phyloP scores from a whole-genome alignment of 2,888 invertebrate species.

The Orchestes rusci region DNA sequence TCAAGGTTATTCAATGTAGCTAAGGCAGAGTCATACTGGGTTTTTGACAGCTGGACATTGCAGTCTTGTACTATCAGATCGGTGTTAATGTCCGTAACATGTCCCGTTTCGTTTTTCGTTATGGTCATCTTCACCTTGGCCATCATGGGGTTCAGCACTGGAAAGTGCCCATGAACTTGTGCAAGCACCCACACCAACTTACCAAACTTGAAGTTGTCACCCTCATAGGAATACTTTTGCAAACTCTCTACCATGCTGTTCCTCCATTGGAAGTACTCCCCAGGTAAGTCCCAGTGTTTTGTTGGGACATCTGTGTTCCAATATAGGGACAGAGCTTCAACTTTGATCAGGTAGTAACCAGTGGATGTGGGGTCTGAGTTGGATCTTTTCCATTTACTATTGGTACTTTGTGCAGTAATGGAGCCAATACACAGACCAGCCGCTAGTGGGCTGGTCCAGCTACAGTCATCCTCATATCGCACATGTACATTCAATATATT shows the following conservation, averaged over 20 bases:
- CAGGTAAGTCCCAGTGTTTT: slow-evolving; percentile 50
- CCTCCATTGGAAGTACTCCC: slow-evolving; percentile 64
- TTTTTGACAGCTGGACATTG: slow-evolving; percentile 62
- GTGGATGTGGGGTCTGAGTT: slow-evolving; percentile 41
- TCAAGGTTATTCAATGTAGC: slow-evolving; percentile 52
- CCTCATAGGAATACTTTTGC: slow-evolving; percentile 68
- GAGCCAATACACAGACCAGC: slow-evolving; percentile 72
- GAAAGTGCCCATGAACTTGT: slow-evolving; percentile 28
- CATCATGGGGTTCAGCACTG: slow-evolving; percentile 72
- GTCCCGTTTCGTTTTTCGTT: slow-evolving; percentile 48
- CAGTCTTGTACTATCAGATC: slow-evolving; percentile 69
- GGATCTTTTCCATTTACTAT: slow-evolving; percentile 74
- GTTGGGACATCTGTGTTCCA: slow-evolving; percentile 58
- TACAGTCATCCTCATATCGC: slow-evolving; percentile 70
- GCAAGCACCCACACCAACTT: no score
- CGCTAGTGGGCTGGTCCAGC: slow-evolving; percentile 59
- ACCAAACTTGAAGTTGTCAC: slow-evolving; percentile 75
- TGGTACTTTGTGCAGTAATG: slow-evolving; percentile 72
- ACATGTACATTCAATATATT: slow-evolving; percentile 72
- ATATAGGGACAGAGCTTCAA: slow-evolving; percentile 70
- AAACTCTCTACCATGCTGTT: slow-evolving; percentile 67
- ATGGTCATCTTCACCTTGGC: slow-evolving; percentile 71
- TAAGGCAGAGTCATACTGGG: slow-evolving; percentile 61
- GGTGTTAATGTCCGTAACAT: slow-evolving; percentile 54
- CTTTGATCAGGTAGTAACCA: slow-evolving; percentile 64